Conservation (phyloP, 2,113 vertebrate species). For the Ameiurus melas region DNA sequence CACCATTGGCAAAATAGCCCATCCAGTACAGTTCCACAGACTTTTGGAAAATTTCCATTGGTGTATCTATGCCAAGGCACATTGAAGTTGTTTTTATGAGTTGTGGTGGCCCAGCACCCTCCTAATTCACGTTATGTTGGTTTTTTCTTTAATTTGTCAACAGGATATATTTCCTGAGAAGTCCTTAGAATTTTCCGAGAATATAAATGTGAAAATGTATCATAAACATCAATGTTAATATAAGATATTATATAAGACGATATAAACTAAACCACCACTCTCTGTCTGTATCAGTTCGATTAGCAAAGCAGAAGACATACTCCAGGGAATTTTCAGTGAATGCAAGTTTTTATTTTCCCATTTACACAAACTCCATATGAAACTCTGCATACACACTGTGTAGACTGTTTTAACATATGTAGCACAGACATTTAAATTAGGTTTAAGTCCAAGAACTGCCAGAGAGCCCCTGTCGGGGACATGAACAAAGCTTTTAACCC, state of each 20-base stretch:
- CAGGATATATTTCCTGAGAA: background rate
- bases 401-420: background rate
- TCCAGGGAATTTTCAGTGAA: background rate
- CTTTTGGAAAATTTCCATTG: background rate
- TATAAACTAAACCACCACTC: background rate
- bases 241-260: background rate
- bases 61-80: background rate
- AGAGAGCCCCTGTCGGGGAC: background rate
- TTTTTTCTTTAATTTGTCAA: background rate
- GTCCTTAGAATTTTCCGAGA: background rate
- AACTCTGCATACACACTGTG: background rate
- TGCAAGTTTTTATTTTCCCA: constrained; percentile 3
- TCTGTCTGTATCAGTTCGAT: background rate
- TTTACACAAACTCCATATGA: background rate
- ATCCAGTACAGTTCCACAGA: background rate
- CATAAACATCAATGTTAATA: background rate
- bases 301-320: background rate
- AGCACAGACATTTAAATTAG: background rate
- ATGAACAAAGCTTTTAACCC: background rate
- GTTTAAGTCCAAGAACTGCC: background rate
- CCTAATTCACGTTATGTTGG: background rate
- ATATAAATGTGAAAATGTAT: background rate
- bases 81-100: background rate
- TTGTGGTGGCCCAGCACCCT: background rate
- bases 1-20: background rate